phyloP scores from a whole-genome alignment of 2,797 vertebrate species.

The Parauchenoglanis punctatus region DNA sequence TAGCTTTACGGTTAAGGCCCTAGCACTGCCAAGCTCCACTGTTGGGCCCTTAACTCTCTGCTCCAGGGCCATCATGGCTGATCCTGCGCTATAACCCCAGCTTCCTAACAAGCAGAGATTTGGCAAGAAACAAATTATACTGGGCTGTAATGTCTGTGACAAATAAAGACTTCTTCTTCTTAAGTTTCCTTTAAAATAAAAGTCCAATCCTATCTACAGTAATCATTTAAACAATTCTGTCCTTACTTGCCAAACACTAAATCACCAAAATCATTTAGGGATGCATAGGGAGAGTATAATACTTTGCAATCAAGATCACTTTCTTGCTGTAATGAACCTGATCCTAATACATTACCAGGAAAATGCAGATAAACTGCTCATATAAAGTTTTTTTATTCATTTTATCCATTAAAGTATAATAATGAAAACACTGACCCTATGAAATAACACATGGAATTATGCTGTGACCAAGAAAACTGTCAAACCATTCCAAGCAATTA shows the following conservation, averaged over 20 bases:
- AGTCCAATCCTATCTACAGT: not conserved
- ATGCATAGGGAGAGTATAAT: too few relatives aligned
- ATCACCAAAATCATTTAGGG: too few relatives aligned
- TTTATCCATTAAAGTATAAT: not conserved
- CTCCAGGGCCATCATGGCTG: too few relatives aligned
- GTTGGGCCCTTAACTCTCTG: too few relatives aligned
- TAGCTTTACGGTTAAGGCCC: too few relatives aligned
- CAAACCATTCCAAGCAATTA: not conserved
- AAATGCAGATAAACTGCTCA: not conserved
- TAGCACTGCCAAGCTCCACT: too few relatives aligned
- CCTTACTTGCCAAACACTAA: too few relatives aligned
- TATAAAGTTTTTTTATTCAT: not conserved
- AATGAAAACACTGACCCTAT: not conserved
- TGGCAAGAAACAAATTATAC: too few relatives aligned
- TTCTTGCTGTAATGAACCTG: not conserved
- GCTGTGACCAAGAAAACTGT: not conserved
- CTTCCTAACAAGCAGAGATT: too few relatives aligned
- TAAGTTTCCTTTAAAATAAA: not conserved
- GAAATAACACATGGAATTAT: not conserved
- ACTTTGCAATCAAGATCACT: not conserved
- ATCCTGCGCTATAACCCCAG: too few relatives aligned
- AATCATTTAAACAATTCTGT: not conserved
- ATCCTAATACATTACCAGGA: not conserved
- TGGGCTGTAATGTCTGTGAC: too few relatives aligned
- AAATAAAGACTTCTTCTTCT: too few relatives aligned